phyloP scores from a whole-genome alignment of 1,140 invertebrate species.

The Aphelinus atriplicis region DNA sequence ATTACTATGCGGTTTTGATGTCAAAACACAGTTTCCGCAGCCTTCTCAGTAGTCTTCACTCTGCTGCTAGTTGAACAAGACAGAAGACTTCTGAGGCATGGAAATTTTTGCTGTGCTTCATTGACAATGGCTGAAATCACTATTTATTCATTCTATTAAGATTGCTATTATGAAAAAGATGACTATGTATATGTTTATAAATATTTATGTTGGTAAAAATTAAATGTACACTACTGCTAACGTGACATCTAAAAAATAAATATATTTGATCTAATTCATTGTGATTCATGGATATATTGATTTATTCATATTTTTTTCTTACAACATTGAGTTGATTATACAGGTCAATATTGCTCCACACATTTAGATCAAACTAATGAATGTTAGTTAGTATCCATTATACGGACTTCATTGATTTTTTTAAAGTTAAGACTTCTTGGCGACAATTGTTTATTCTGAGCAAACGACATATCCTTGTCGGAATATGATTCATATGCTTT shows the following conservation, averaged over 20 bases:
- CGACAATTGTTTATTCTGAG: too few relatives aligned
- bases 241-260: too few relatives aligned
- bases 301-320: too few relatives aligned
- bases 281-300: too few relatives aligned
- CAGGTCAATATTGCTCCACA: too few relatives aligned
- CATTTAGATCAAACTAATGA: too few relatives aligned
- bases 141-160: slow-evolving; percentile 29
- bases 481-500: not conserved
- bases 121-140: slow-evolving; percentile 9
- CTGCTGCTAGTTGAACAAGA: not conserved
- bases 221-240: too few relatives aligned
- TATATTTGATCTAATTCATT: too few relatives aligned
- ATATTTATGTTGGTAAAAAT: slow-evolving; percentile 24
- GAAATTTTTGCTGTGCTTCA: slow-evolving; percentile 22
- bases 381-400: not conserved
- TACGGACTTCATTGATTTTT: not conserved
- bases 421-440: too few relatives aligned
- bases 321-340: too few relatives aligned
- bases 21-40: slow-evolving; percentile 28
- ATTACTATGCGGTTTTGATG: slow-evolving; percentile 12
- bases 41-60: slow-evolving; percentile 21
- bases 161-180: slow-evolving; percentile 20
- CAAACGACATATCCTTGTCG: too few relatives aligned
- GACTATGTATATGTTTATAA: not conserved
- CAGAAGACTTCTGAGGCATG: slow-evolving; percentile 28